Base-by-base conservation (phyloP, 1,140 invertebrate species). In the Akabosia matsudoensis region DNA sequence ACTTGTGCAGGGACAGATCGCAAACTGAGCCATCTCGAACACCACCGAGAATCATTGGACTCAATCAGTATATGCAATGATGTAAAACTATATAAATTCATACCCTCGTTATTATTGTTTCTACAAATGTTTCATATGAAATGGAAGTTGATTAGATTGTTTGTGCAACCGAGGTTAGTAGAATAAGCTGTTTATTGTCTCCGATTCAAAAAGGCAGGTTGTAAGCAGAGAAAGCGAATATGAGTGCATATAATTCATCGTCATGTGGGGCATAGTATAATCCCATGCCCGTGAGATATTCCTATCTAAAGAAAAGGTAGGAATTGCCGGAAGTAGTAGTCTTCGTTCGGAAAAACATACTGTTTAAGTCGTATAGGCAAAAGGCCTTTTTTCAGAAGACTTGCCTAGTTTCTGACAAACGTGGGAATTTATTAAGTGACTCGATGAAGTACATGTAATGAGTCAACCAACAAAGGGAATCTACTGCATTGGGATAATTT, bases 401-500 rank as follows among this genome's bases (percentile, higher is more conserved):
- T 67, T 67, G 61, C 61, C 61, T 67, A 67, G 61, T 67, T 67
- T 67, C 30, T 67, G 26, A 67, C 4, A 13, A 67, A 31, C 61
- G 61, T 67, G 61, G 61, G 61, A 67, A 67, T 30, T 45, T 7
- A 67, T 3, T 30, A 67, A 67, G n/a, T n/a, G n/a, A 67, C 14
- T 67, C 3, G 3, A 16, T n/a, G 14, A 7, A 61, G 24, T n/a
- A 61, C 3, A 10, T 13, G 14, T 22, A 24, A 22, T n/a, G 54
- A 14, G 54, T n/a, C 14, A n/a, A n/a, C n/a, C n/a, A n/a, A n/a
- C n/a, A n/a, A n/a, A n/a, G 14, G 4, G 14, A 61, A 7, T 22
- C 4, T n/a, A 10, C 4, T 14, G 54, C 7, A 61, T n/a, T 16
- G 54, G 54, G 54, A n/a, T n/a, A 24, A n/a, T 22, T 22, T 61